Percentiles rank a stretch among this genome's conserved stretches.
These are phyloP conservation scores for Sciurus niger DNA, from an alignment of 2,113 vertebrate genomes.

Conservation along the genomic window DNA sequence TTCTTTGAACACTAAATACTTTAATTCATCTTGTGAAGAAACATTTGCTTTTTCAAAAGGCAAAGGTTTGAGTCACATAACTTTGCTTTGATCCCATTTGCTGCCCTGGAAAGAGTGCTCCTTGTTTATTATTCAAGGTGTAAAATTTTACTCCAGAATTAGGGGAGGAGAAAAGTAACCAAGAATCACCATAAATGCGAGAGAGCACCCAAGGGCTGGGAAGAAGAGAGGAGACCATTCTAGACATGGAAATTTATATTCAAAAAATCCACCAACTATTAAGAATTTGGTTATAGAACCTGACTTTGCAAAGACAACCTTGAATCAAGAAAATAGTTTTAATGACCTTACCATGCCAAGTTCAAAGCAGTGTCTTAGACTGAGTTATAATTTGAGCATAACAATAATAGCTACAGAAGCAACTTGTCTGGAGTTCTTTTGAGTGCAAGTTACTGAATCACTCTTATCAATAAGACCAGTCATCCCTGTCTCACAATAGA, in stretches of 20 bases:
- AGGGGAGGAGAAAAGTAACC: neutral
- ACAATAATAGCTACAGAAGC: neutral
- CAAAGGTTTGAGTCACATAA: slow-evolving; percentile 6
- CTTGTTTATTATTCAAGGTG: slow-evolving; percentile 58
- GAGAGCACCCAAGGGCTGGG: slow-evolving; percentile 1
- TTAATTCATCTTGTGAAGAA: slow-evolving; percentile 60
- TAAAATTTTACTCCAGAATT: slow-evolving; percentile 65
- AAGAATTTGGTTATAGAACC: slow-evolving; percentile 23
- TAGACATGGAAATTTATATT: slow-evolving; percentile 51
- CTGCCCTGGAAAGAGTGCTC: slow-evolving; percentile 45
- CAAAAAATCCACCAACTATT: neutral
- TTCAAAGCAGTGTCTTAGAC: neutral
- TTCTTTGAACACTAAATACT: slow-evolving; percentile 57
- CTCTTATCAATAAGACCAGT: slow-evolving; percentile 44
- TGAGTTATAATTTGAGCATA: neutral
- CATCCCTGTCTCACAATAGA: slow-evolving; percentile 38
- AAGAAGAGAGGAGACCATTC: neutral
- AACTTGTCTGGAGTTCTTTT: neutral
- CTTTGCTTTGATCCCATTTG: slow-evolving; percentile 47
- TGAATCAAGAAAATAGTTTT: slow-evolving; percentile 40
- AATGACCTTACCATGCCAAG: neutral
- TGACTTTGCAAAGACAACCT: slow-evolving; percentile 18
- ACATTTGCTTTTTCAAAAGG: slow-evolving; percentile 47
- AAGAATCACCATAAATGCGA: neutral
- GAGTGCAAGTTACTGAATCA: slow-evolving; percentile 2